A percentile compares a stretch with the other conserved stretches of the same genome.
phyloP scores from a whole-genome alignment of 1,140 invertebrate genomes.

The Hycleus cichorii region DNA sequence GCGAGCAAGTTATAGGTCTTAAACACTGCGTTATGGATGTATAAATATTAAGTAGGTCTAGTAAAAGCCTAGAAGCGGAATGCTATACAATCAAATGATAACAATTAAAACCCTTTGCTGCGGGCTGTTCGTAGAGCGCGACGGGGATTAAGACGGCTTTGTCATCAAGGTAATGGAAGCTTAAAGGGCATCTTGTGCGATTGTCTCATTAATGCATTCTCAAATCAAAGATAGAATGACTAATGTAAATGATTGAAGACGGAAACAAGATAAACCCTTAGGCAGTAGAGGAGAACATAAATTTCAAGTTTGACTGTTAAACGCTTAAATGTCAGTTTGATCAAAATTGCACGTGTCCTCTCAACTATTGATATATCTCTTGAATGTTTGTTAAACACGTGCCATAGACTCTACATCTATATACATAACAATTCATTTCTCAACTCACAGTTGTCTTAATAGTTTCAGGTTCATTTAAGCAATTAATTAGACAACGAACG shows the following conservation, averaged over 20 bases:
- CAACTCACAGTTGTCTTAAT: slow-evolving; percentile 8
- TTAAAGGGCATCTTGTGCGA: slow-evolving; percentile 25
- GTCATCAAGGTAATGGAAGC: slow-evolving; percentile 38
- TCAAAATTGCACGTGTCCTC: background rate
- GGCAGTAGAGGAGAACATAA: background rate
- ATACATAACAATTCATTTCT: background rate
- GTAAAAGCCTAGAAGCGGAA: slow-evolving; percentile 9
- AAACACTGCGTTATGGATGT: slow-evolving; percentile 22
- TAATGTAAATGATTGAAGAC: slow-evolving; percentile 31
- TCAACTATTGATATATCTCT: background rate
- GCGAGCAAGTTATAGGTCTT: slow-evolving; percentile 17
- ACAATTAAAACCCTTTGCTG: slow-evolving; percentile 29
- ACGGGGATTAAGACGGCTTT: slow-evolving; percentile 33
- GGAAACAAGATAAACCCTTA: background rate
- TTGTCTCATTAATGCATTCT: slow-evolving; percentile 35
- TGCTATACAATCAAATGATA: slow-evolving; percentile 24
- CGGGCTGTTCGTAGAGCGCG: slow-evolving; percentile 18
- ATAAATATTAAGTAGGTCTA: slow-evolving; percentile 22
- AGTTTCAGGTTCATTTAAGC: slow-evolving; percentile 30
- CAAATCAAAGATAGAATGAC: slow-evolving; percentile 35
- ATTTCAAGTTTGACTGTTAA: too few species aligned
- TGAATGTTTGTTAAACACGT: slow-evolving; percentile 11
- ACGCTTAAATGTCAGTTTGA: background rate
- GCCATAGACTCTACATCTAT: slow-evolving; percentile 6
- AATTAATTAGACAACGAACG: slow-evolving; percentile 32